Evolutionary conservation across 2,888 invertebrate genomes (phyloP), one percentile per base, ranked within the genome.

Genomic region (Alcis repandata): DNA sequence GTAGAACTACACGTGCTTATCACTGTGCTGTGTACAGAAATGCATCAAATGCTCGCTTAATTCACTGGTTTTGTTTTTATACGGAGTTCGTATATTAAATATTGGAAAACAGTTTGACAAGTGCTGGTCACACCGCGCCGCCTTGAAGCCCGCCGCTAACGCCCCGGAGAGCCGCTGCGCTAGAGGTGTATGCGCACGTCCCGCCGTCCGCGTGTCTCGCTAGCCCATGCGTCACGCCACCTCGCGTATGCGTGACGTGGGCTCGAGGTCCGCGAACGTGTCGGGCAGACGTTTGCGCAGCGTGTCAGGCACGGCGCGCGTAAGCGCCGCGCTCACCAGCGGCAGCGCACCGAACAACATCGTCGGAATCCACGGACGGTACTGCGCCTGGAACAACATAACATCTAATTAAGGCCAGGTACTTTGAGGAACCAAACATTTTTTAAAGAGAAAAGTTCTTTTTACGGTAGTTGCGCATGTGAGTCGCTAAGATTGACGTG

Each of bases 301-400:
- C 54, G 95, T 95, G 87, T 95, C 95, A 0, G 95, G 95, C 71
- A 91, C 83, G 90, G 95, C 77, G 69, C 95, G 87, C 45, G 95
- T 92, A 63, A 92, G 86, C 65, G 86, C 86, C 71, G 95, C 95
- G 74, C 95, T 93, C 63, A 89, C 69, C 69, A 94, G 88, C 59
- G 95, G 95, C 80, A 94, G 90, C 41, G 86, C 80, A 1, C 95
- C 94, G 80, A 91, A 89, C 74, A 92, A 68, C 52, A 85, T 79
- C 45, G 95, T 90, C 15, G 95, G 95, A 67, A 93, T 77, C 92
- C 92, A 92, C 74, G 85, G 78, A 43, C 80, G 80, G 75, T 87
- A 84, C 68, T 69, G 77, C 62, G 86, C 88, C 91, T 91, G 68
- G 9, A 27, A 51, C 40, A 19, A 8, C n/a, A 7, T 11, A 7